These are phyloP conservation scores for Jordanella pulchra DNA, from an alignment of 2,797 vertebrate genomes.

Conservation along the genomic window DNA sequence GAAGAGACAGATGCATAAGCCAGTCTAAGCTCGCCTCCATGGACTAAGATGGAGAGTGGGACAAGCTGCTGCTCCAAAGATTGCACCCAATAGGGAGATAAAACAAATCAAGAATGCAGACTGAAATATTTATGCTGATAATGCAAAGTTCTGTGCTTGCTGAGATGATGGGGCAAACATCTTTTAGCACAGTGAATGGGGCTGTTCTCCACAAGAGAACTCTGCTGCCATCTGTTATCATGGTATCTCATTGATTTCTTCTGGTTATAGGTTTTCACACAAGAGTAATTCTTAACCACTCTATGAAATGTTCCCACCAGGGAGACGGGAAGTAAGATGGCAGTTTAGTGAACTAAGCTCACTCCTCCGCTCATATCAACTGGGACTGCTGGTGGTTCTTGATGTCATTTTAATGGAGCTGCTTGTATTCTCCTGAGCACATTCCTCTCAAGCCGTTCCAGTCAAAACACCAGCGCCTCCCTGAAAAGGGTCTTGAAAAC, in stretches of 20 bases:
- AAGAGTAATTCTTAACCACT: slow-evolving; percentile 15
- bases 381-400: slow-evolving; percentile 1
- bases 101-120: slow-evolving; percentile 22
- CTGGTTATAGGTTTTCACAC: slow-evolving; percentile 11
- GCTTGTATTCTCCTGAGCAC: slow-evolving; percentile 6
- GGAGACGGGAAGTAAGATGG: slow-evolving; percentile 8
- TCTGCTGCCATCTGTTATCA: slow-evolving; percentile 41
- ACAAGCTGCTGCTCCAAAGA: slow-evolving; percentile 20
- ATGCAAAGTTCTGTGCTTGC: slow-evolving; percentile 19
- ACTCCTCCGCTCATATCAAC: background rate
- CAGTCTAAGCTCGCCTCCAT: slow-evolving; percentile 28
- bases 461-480: background rate
- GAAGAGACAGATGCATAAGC: slow-evolving; percentile 31
- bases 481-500: background rate
- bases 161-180: slow-evolving; percentile 21
- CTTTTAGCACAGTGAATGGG: slow-evolving; percentile 31
- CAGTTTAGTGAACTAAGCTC: slow-evolving; percentile 4
- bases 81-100: slow-evolving; percentile 10
- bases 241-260: slow-evolving; percentile 25
- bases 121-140: slow-evolving; percentile 45
- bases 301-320: slow-evolving; percentile 16
- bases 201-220: slow-evolving; percentile 7
- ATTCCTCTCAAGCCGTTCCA: slow-evolving; percentile 3
- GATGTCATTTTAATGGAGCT: slow-evolving; percentile 7
- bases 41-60: slow-evolving; percentile 18